Conservation (phyloP, 2,113 vertebrate species). For the Lagenorhynchus albirostris region DNA sequence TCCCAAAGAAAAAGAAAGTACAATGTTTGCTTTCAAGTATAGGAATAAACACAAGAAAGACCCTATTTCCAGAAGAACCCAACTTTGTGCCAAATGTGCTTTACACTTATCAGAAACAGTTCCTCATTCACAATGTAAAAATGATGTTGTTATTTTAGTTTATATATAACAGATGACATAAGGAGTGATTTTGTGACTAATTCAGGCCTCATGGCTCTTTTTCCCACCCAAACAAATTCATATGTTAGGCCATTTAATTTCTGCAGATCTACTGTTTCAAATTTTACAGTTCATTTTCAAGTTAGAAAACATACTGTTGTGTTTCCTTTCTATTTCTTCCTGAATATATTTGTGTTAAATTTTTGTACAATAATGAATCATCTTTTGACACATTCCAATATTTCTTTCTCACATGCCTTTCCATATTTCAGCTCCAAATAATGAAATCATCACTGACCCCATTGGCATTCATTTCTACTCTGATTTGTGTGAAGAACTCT, state of each 20-base stretch:
- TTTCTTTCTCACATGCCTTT: slow-evolving; percentile 23
- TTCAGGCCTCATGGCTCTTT: background rate
- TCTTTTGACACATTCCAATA: slow-evolving; percentile 36
- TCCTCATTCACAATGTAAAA: background rate
- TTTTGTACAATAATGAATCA: background rate
- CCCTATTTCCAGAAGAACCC: background rate
- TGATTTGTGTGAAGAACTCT: slow-evolving; percentile 16
- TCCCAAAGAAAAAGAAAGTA: background rate
- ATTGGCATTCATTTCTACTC: background rate
- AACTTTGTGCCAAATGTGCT: background rate
- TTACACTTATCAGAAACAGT: background rate
- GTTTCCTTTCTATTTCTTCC: background rate
- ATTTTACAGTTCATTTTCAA: slow-evolving; percentile 58
- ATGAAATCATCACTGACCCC: background rate
- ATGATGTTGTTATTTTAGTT: background rate
- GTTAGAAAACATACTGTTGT: background rate
- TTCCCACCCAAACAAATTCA: background rate
- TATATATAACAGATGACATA: background rate
- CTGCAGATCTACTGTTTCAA: background rate
- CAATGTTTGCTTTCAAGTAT: background rate
- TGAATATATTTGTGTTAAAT: background rate
- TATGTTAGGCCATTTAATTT: background rate
- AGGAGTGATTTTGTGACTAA: background rate
- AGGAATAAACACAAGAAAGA: background rate
- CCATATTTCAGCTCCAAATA: background rate